Conservation (phyloP, 2,113 vertebrate species). For the Lycocorax pyrrhopterus region DNA sequence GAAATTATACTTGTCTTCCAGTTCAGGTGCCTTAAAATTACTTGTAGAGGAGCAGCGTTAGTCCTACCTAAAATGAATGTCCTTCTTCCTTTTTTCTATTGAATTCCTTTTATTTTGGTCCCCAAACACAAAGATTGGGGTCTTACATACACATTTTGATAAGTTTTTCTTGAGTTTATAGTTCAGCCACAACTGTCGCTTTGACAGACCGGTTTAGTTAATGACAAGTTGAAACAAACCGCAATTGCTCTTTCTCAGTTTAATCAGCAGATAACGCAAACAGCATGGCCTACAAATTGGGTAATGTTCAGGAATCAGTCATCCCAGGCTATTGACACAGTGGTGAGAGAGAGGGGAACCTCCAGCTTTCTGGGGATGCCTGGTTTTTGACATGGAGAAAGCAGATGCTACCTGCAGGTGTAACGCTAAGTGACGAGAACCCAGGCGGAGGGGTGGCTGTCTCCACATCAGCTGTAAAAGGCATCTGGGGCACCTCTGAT, state of each 20-base stretch:
- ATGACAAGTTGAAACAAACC: slow-evolving; percentile 35
- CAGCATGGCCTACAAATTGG: background rate
- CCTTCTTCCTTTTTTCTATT: background rate
- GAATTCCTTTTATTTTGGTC: background rate
- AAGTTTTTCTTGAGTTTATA: background rate
- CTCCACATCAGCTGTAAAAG: background rate
- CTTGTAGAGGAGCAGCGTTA: background rate
- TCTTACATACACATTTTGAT: background rate
- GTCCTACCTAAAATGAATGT: background rate
- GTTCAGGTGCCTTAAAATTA: background rate
- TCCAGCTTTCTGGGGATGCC: background rate
- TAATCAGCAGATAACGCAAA: background rate
- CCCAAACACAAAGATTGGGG: background rate
- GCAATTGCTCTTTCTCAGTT: background rate
- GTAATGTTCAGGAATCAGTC: background rate
- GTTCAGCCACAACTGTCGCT: background rate
- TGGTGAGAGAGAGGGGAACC: background rate
- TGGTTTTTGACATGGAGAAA: background rate
- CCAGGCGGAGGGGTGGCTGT: background rate
- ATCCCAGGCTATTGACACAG: background rate
- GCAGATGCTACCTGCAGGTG: accelerated
- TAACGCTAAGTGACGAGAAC: accelerated
- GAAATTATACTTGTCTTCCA: background rate
- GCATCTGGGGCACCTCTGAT: background rate
- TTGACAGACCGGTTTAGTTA: slow-evolving; percentile 18